Base-by-base conservation (phyloP, 2,888 invertebrate species). In the Macaria notata region DNA sequence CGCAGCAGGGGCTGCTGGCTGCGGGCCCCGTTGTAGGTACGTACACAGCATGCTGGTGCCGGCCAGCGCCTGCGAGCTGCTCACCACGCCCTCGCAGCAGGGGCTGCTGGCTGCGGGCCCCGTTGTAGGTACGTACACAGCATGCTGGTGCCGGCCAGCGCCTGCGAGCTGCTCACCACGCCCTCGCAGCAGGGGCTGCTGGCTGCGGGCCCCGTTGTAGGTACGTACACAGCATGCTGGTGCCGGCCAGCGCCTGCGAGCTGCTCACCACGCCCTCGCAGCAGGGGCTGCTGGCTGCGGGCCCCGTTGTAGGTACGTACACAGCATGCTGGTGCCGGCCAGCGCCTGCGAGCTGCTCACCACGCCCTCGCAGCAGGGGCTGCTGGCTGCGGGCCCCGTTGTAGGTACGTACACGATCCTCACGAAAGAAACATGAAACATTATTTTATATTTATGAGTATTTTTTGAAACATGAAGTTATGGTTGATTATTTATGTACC, bases 241-340 rank as follows among this genome's bases (percentile, higher is more conserved):
- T 88, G 4, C 84, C 87, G 0, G 75, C 83, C 31, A 84, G 87
- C 55, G 84, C 86, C n/a, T 86, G 87, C 62, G 91, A 92, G 71
- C 75, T 83, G 68, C 73, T 63, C 64, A 89, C 76, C 79, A 84
- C 81, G 1, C 62, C 62, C 4, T 66, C 72, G 0, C 86, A 87
- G 59, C 85, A 84, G 56, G 88, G 86, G 0, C 31, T 79, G 33
- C 61, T 88, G 39, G 86, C 78, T 0, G 75, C 80, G 0, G 77
- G 71, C 5, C 79, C 79, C 31, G 69, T 81, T 7, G 63, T 79
- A 0, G 78, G 79, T 78, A 65, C 68, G 69, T 19, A 19, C 19
- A 2, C 19, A 19, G 19, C 36, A 81, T 86, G 53, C 74, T 86
- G 19, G 75, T 88, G 4, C 84, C 87, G 0, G 75, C 83, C 31